Evolutionary conservation across 1,140 invertebrate genomes (phyloP), one percentile per base, ranked within the genome.

Genomic region (Campoletis sonorensis): DNA sequence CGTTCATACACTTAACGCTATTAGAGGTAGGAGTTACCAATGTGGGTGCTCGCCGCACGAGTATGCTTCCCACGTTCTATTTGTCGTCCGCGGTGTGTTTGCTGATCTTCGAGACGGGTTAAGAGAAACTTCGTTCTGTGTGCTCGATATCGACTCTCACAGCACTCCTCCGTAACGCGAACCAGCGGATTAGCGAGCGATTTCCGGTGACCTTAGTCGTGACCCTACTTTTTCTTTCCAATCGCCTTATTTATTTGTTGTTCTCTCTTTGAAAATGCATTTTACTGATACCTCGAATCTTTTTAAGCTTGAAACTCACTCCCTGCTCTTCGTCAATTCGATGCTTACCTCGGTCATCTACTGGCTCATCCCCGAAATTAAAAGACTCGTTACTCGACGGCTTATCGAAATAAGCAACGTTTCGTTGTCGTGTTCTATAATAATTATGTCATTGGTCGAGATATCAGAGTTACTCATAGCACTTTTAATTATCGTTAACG

Each of bases 91-190:
- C 18, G 7, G 1, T 54, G 18, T 75, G 54, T 77, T 77, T 77
- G 73, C 73, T 77, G 73, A 77, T 77, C 73, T 51, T 23, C 73
- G 21, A 18, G 16, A 37, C 54, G 7, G 72, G 26, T 27, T 23
- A 23, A 64, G 61, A 26, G 61, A 64, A 23, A 0, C 51, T 40
- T 30, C 33, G 21, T 79, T 68, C 51, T 45, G 8, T 30, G 37
- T 33, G 49, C 16, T n/a, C 54, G 18, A 11, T 58, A n/a, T 58
- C 54, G 40, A 2, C 30, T 70, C 67, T 10, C 67, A 18, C 30
- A 1, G 51, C 72, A 75, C 77, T 68, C 77, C 61, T 54, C 51
- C 67, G 77, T 79, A 70, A 79, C 61, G 64, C 54, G 70, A 49
- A 68, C 77, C 61, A 23, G 54, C 26, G 45, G 61, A 79, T 79